Evolutionary conservation across 2,797 vertebrate species (phyloP), one percentile per base, ranked within the genome.

Genomic region (Spatula versicolor): DNA sequence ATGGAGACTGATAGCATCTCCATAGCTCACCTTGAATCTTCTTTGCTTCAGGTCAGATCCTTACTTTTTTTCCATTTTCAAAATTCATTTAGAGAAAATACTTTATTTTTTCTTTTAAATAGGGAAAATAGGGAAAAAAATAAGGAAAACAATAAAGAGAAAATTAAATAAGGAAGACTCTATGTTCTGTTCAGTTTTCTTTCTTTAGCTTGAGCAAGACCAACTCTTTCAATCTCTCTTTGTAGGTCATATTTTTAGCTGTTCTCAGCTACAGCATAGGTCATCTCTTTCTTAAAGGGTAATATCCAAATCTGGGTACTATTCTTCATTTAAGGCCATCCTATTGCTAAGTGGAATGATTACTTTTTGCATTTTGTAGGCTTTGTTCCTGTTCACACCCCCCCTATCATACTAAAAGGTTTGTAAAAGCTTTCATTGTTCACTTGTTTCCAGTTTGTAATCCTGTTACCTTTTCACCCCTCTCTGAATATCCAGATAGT

Each of bases 41-140:
- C 9, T 48, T 74, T n/a, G 17, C 26, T 86, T 35, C 43, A 86
- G 23, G 28, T 75, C 48, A 76, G 50, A 13, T 12, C 6, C 25
- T 66, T 52, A 71, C 19, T 18, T 54, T 83, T 55, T 52, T 74
- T 55, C 18, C 4, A 4, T 66, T 85, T 85, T 13, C 23, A 76
- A 83, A 80, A 83, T 18, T 6, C 4, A 19, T 60, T 88, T 78
- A 23, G 19, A 62, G 46, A 69, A 62, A 28, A 58, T 25, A 17
- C 1, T 37, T 6, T 35, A 7, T 33, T 39, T 91, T 52, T 66
- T 62, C 12, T 3, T 60, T 78, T 50, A 52, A 48, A 12, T 3
- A 60, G 13, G 58, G 13, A 55, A 90, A 83, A 48, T 4, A 2
- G 3, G 4, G 5, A n/a, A 2, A 2, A 0, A 43, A 9, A 46